A percentile compares a stretch with the other conserved stretches of the same genome.
Conservation (phyloP, 2,888 invertebrate genomes). For the Lysandra bellargus region DNA sequence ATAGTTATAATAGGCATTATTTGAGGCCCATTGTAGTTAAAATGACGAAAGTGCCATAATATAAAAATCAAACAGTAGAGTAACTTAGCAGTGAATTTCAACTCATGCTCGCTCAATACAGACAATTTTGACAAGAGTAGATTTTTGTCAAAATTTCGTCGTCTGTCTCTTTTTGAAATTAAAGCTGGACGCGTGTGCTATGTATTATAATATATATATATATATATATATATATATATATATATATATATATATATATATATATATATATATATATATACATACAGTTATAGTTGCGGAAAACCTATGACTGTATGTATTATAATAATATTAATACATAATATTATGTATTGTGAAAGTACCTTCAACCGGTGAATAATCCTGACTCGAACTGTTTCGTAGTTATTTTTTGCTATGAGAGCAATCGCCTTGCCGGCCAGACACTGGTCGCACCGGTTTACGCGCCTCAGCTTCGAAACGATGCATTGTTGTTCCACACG, state of each 20-base stretch:
- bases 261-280: too few relatives aligned
- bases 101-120: too few relatives aligned
- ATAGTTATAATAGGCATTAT: constrained; percentile 8
- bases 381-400: constrained; percentile 50
- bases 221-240: too few relatives aligned
- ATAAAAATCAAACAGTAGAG: not conserved
- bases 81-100: not conserved
- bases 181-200: too few relatives aligned
- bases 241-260: too few relatives aligned
- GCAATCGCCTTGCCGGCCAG: constrained; percentile 57
- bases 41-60: not conserved
- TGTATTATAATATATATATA: too few relatives aligned
- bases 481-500: not conserved
- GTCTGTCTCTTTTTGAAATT: too few relatives aligned
- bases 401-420: constrained; percentile 65
- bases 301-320: not conserved
- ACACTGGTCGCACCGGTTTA: constrained; percentile 70
- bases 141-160: too few relatives aligned
- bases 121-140: too few relatives aligned
- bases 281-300: too few relatives aligned
- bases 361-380: constrained; percentile 5
- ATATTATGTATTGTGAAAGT: not conserved
- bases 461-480: constrained; percentile 42
- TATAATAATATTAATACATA: too few relatives aligned
- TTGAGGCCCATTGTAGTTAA: not conserved